A percentile compares a stretch with the other conserved stretches of the same genome.
Evolutionary conservation across 2,888 invertebrate species (phyloP).

Genomic region (Chrysolina oricalcia): DNA sequence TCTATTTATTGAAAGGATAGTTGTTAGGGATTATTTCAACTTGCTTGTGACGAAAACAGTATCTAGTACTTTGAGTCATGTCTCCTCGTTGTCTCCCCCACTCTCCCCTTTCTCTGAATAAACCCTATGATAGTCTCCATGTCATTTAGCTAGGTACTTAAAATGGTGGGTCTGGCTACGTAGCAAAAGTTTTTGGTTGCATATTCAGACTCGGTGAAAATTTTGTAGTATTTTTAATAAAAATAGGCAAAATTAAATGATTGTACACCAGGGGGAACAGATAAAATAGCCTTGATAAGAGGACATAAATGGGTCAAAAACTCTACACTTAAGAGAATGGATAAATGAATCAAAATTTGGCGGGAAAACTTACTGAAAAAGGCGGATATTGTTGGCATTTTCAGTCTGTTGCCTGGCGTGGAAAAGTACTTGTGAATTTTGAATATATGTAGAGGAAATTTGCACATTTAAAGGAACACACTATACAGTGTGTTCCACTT

Average conservation of each 20-base stretch:
- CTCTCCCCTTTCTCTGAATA: background rate
- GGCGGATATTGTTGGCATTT: background rate
- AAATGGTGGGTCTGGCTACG: background rate
- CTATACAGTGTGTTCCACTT: too few species aligned
- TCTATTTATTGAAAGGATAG: too few species aligned
- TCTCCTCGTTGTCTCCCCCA: background rate
- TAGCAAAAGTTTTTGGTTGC: background rate
- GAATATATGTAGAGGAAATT: background rate
- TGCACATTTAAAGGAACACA: too few species aligned
- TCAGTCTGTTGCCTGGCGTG: background rate
- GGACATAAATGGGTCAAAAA: too few species aligned
- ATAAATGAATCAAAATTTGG: background rate
- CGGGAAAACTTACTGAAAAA: background rate
- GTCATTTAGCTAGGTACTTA: conserved; percentile 17
- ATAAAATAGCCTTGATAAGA: too few species aligned
- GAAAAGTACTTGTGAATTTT: background rate
- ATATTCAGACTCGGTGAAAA: background rate
- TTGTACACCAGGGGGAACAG: background rate
- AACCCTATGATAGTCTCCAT: background rate
- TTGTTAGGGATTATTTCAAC: too few species aligned
- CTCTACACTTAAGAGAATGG: background rate
- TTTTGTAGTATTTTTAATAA: background rate
- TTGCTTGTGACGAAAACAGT: too few species aligned
- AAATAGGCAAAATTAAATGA: background rate
- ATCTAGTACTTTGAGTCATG: too few species aligned